Base-by-base conservation (phyloP, 1,140 invertebrate species). In the Sitobion miscanthi region DNA sequence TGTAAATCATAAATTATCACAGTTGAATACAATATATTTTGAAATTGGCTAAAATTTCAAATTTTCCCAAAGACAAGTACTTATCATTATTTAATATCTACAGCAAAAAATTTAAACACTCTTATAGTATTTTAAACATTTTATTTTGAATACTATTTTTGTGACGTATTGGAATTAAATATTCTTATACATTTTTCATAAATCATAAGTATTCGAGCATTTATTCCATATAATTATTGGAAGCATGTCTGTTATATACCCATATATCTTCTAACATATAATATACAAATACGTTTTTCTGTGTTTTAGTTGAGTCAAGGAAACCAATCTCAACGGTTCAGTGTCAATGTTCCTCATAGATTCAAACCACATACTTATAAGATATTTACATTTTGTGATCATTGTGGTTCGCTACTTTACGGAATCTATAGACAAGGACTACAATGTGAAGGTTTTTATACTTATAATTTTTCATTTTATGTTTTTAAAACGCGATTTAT, bases 351-450 rank as follows among this genome's bases (percentile, higher is more conserved):
- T 94, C 99, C 99, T 92, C 99, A 99, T 96, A 97, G 98, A 45
- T 98, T 98, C 95, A 96, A 97, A 88, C 96, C 98, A 94, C 99
- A 99, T 96, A 99, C 97, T 95, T 99, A 99, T 96, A 99, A 99
- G 96, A 96, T 98, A 94, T 99, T 99, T 95, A 99, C 99, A 62
- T 99, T 99, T 96, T 99, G 99, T 96, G 99, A 99, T 96, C 99
- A 99, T 95, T 99, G 99, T 96, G 99, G 99, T 92, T 98, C 98
- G 30, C 95, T 99, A 94, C 96, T 99, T 35, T 99, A 99, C 95
- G 99, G 99, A 35, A 96, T 99, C 94, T 97, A 99, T 94, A 98
- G 97, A 95, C 99, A 99, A 96, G 99, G 99, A 54, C 96, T 99
- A 94, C 98, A 99, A 95, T 99, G 99, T 96, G 98, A 99, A 97